Percentiles rank a stretch among this genome's conserved stretches.
Conservation (phyloP, 2,797 vertebrate genomes). For the Naso thynnoides region DNA sequence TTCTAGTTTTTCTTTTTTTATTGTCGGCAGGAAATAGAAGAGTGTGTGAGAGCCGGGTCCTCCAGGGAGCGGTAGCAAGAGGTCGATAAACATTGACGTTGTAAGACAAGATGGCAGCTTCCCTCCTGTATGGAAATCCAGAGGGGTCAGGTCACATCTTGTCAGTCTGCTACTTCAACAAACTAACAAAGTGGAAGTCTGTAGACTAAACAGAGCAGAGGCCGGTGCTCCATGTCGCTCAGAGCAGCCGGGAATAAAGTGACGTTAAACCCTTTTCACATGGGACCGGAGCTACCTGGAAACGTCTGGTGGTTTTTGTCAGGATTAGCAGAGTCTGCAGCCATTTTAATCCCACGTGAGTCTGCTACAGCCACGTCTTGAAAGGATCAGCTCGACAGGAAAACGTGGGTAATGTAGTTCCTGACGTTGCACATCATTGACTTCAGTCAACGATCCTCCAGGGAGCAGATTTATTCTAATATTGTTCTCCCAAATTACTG, state of each 20-base stretch:
- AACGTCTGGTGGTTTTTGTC: slow-evolving; percentile 32
- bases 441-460: slow-evolving; percentile 23
- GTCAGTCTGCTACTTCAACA: slow-evolving; percentile 73
- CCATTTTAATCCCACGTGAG: too few species aligned
- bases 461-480: slow-evolving; percentile 58
- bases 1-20: slow-evolving; percentile 20
- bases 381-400: slow-evolving; percentile 48
- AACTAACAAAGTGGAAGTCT: slow-evolving; percentile 70
- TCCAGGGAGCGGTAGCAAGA: slow-evolving; percentile 58
- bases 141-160: slow-evolving; percentile 72
- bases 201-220: slow-evolving; percentile 74
- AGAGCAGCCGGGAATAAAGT: slow-evolving; percentile 19
- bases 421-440: slow-evolving; percentile 46
- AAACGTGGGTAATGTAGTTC: slow-evolving; percentile 38
- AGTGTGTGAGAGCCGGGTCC: slow-evolving; percentile 44
- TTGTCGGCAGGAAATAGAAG: slow-evolving; percentile 54
- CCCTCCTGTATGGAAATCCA: slow-evolving; percentile 57
- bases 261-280: slow-evolving; percentile 47
- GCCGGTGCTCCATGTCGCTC: slow-evolving; percentile 9
- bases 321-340: slow-evolving; percentile 15
- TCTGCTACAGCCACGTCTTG: slow-evolving; percentile 27
- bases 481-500: slow-evolving; percentile 44
- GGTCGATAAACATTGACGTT: slow-evolving; percentile 74
- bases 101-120: slow-evolving; percentile 78
- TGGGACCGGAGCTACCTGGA: slow-evolving; percentile 55